Base-by-base conservation (phyloP, 2,888 invertebrate genomes). In the Drosophila rellima region DNA sequence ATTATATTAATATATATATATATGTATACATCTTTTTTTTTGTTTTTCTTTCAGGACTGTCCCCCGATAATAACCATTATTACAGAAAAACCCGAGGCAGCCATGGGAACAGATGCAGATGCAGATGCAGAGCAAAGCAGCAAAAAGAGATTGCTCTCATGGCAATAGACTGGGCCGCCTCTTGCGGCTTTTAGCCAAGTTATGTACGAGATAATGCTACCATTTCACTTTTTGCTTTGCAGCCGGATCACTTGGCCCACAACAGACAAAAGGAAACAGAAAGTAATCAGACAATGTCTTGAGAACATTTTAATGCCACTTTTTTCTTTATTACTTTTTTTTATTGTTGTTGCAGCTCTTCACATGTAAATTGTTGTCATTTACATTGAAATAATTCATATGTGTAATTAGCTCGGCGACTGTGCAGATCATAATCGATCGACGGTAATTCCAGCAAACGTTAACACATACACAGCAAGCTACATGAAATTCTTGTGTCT, bases 171-270 rank as follows among this genome's bases (percentile, higher is more conserved):
- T 51, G 18, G 31, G 17, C n/a, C 31, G 33, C 37, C 5, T 7
- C 23, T 42, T 44, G 44, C 44, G 11, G 44, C 55, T 55, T 55
- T 55, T 63, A 57, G 48, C 48, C 59, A 57, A 40, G 44, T 57
- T 63, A 44, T 50, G 59, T 42, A 10, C 59, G 44, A 54, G 54
- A 54, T 66, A 50, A 70, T 70, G 71, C 48, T 35, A 29, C 31
- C 51, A 42, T 71, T 63, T 52, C 17, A 50, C 42, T 67, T 72
- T 70, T 70, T 70, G 61, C 48, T 60, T 13, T 8, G 8, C 35
- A 33, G 23, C 33, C 37, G 18, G 20, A 15, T 59, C 26, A 29
- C 29, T 59, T 56, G 45, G 45, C 23, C 51, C 50, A 45, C 35
- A 45, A 45, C 33, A 45, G 61, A 35, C 54, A 61, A 50, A 50